Evolutionary conservation across 2,113 vertebrate species (phyloP).

Genomic region (Triplophysa dalaica): DNA sequence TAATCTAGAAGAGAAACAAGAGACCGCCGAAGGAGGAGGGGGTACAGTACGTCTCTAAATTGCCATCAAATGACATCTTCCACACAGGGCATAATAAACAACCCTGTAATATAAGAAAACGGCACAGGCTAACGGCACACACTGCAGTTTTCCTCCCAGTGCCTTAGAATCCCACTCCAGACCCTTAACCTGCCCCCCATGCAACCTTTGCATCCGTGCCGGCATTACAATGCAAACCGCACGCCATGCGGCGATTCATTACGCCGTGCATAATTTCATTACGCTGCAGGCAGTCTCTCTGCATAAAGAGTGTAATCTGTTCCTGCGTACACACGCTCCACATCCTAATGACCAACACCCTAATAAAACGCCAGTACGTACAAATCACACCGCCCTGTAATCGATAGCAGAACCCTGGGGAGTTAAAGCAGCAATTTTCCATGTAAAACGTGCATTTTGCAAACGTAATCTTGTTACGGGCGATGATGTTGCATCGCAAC

Average conservation of each 20-base stretch:
- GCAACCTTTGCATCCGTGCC: conserved; percentile 18
- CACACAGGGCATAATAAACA: neutral
- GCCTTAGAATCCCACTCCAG: conserved; percentile 2
- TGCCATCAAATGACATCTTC: conserved; percentile 13
- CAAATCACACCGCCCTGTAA: conserved; percentile 57
- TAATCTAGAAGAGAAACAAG: neutral
- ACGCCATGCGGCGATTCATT: conserved; percentile 40
- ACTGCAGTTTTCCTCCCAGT: neutral
- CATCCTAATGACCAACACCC: conserved; percentile 48
- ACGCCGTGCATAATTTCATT: conserved; percentile 67
- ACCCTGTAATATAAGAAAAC: neutral
- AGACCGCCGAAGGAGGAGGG: neutral
- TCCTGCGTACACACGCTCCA: conserved; percentile 60
- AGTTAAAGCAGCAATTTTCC: neutral
- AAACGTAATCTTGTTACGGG: neutral
- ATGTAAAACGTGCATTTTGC: neutral
- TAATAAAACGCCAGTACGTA: conserved; percentile 59
- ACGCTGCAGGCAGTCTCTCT: conserved; percentile 61
- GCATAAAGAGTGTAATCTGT: conserved; percentile 62
- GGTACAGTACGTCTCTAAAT: conserved; percentile 5
- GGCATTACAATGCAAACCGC: conserved; percentile 48
- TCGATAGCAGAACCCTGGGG: conserved; percentile 57
- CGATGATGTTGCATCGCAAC: neutral
- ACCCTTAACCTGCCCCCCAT: conserved; percentile 22
- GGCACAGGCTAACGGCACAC: neutral